Conservation (phyloP, 1,140 invertebrate species). For the Cydia amplana region DNA sequence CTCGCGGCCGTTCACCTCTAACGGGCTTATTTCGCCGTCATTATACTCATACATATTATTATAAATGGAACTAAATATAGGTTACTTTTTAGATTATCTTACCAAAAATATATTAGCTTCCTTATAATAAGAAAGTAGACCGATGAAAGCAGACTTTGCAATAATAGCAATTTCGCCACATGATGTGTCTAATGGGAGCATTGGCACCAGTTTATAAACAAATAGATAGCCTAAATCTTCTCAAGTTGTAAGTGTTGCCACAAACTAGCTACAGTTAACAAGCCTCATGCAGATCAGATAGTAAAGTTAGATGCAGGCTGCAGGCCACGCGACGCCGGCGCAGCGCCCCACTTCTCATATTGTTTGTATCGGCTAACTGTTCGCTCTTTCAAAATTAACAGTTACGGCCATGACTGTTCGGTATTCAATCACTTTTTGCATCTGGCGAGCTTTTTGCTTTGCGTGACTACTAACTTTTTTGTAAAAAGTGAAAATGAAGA, state of each 20-base stretch:
- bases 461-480: neutral
- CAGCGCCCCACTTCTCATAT: constrained; percentile 34
- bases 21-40: constrained; percentile 15
- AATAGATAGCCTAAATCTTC: neutral
- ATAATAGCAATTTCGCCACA: neutral
- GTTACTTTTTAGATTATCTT: neutral
- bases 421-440: constrained; percentile 21
- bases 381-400: constrained; percentile 30
- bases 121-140: neutral
- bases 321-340: constrained; percentile 20
- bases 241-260: neutral
- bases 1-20: constrained; percentile 27
- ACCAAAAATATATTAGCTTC: neutral
- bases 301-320: constrained; percentile 39
- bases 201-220: too few species aligned
- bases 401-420: constrained; percentile 15
- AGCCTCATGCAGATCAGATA: neutral
- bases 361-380: constrained; percentile 22
- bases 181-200: too few species aligned
- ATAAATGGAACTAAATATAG: constrained; percentile 16
- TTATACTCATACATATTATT: neutral
- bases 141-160: neutral
- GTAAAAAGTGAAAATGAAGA: neutral
- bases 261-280: neutral
- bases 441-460: neutral